Base-by-base conservation (phyloP, 2,113 vertebrate genomes). In the Otus sunia region DNA sequence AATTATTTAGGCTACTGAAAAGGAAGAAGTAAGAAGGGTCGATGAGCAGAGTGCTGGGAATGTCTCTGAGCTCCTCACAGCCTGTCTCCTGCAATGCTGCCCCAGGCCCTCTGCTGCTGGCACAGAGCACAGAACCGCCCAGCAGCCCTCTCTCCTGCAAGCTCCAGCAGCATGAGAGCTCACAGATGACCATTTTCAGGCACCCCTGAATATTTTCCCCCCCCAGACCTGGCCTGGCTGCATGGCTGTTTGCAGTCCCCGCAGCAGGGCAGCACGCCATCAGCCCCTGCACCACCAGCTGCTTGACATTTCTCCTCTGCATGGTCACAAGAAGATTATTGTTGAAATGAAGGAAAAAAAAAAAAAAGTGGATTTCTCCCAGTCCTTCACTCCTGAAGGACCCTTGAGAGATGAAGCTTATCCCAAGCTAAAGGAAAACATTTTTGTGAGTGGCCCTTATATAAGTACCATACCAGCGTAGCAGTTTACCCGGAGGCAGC, bases 221-320 rank as follows among this genome's bases (percentile, higher is more conserved):
- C 32, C 14, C 4, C 3, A 47, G 32, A 55, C 2, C 6, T 14
- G 27, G 10, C 27, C 50, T 23, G 20, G n/a, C 17, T 2, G 0
- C 2, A 1, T 2, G 5, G 39, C 78, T 59, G 71, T 56, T 64
- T 1, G 1, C 39, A 73, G 45, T 13, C 60, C 60, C 47, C 1
- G 4, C 45, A 55, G 47, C 1, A 1, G 32, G 27, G 20, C 41
- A 74, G 27, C 16, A 26, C 4, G 1, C 37, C 30, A 9, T 52
- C 43, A 58, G 47, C 41, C 20, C 13, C 7, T 19, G 50, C 26
- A 53, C 36, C 69, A 62, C 30, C 59, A 78, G 23, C 59, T 63
- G 26, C 20, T 23, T 47, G 37, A 10, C 10, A 27, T 41, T 52
- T 68, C 67, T 62, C 22, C 30, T 41, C 37, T 68, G 11, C 50